phyloP scores from a whole-genome alignment of 2,113 vertebrate species.

The Caracal caracal region DNA sequence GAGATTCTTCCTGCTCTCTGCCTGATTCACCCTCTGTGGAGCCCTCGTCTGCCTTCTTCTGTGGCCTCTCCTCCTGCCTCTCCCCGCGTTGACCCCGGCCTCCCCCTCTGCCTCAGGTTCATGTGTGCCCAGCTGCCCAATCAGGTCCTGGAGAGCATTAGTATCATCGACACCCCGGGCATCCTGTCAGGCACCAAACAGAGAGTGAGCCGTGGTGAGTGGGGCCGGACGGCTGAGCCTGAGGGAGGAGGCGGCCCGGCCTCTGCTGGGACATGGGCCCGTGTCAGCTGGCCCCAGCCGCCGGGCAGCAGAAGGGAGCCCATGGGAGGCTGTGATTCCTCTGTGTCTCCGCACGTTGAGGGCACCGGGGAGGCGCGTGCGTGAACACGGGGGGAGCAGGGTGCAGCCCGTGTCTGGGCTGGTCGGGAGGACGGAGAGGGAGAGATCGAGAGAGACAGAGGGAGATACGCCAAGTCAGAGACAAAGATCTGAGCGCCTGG shows the following conservation, averaged over 20 bases:
- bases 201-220: constrained; percentile 93
- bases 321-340: background rate
- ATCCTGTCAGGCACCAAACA: constrained; percentile 95
- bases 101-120: constrained; percentile 83
- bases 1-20: no score
- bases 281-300: background rate
- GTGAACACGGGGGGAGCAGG: background rate
- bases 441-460: background rate
- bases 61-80: no score
- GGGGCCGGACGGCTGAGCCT: fast-evolving
- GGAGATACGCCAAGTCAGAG: background rate
- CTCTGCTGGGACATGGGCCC: background rate
- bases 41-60: background rate
- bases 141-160: constrained; percentile 95
- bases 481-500: no score
- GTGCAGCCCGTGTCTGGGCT: constrained; percentile 7
- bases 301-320: background rate
- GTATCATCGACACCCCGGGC: constrained; percentile 93
- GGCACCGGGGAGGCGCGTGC: background rate
- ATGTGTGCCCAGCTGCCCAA: constrained; percentile 94
- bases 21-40: background rate
- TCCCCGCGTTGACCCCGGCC: background rate
- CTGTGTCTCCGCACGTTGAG: background rate
- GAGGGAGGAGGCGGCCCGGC: background rate
- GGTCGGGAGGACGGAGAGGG: background rate